Conservation (phyloP, 2,113 vertebrate genomes). For the Syngnathoides biaculeatus region DNA sequence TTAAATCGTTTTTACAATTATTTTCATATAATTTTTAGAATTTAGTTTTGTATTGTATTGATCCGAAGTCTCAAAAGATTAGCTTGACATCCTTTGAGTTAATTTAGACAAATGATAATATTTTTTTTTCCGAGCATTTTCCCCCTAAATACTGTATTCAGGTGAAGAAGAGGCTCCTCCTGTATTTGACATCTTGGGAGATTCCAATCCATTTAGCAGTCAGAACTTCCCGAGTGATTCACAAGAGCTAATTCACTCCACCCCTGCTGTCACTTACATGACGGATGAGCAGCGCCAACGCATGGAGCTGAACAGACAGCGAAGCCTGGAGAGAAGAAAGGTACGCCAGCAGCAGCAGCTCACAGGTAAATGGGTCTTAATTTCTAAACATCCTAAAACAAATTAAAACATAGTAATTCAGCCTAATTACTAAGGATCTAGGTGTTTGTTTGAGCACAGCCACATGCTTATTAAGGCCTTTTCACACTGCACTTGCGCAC, state of each 20-base stretch:
- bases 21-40: too few species aligned
- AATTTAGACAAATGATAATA: not conserved
- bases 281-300: slow-evolving; percentile 82
- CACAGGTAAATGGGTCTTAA: slow-evolving; percentile 42
- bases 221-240: slow-evolving; percentile 15
- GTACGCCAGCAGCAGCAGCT: slow-evolving; percentile 70
- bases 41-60: too few species aligned
- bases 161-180: slow-evolving; percentile 35
- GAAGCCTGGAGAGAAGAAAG: slow-evolving; percentile 82
- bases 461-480: too few species aligned
- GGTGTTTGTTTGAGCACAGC: not conserved
- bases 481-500: too few species aligned
- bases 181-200: slow-evolving; percentile 24
- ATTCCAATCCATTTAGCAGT: slow-evolving; percentile 39
- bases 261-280: slow-evolving; percentile 55
- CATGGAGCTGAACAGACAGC: slow-evolving; percentile 82
- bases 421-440: not conserved
- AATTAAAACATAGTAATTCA: not conserved
- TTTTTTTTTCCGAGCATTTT: not conserved
- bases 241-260: slow-evolving; percentile 34
- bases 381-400: not conserved
- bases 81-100: not conserved
- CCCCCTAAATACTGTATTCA: slow-evolving; percentile 2
- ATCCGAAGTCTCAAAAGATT: too few species aligned
- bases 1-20: too few species aligned